A percentile compares a stretch with the other conserved stretches of the same genome.
Conservation (phyloP, 2,113 vertebrate species). For the Zapus hudsonius region DNA sequence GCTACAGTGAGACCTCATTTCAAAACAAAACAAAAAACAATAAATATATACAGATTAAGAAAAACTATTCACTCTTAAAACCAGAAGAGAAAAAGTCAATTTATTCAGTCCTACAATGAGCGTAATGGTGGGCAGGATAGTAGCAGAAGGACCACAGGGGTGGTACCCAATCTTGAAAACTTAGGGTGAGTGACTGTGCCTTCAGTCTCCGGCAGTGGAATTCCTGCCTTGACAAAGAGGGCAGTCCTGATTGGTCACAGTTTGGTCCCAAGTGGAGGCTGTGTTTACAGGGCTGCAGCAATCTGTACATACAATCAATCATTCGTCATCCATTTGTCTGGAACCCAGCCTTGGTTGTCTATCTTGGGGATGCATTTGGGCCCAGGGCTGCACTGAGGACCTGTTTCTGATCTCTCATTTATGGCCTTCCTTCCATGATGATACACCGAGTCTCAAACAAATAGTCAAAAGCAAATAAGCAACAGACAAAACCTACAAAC, state of each 20-base stretch:
- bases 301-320: no score
- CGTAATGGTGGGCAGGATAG: not conserved
- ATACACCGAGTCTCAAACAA: not conserved
- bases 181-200: not conserved
- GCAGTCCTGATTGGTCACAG: not conserved
- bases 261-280: not conserved
- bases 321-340: not conserved
- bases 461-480: slow-evolving; percentile 15
- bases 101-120: not conserved
- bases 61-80: not conserved
- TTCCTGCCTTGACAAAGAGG: not conserved
- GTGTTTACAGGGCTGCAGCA: not conserved
- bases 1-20: no score
- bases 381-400: not conserved
- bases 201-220: no score
- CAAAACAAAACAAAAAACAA: no score
- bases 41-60: no score
- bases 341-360: not conserved
- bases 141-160: not conserved
- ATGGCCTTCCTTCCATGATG: not conserved
- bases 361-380: not conserved
- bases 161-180: not conserved
- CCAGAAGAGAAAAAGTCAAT: not conserved
- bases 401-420: not conserved
- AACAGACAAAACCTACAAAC: not conserved